Percentiles rank a stretch among this genome's conserved stretches.
phyloP scores from a whole-genome alignment of 2,797 vertebrate genomes.

The Tokudaia tokunoshimensis region DNA sequence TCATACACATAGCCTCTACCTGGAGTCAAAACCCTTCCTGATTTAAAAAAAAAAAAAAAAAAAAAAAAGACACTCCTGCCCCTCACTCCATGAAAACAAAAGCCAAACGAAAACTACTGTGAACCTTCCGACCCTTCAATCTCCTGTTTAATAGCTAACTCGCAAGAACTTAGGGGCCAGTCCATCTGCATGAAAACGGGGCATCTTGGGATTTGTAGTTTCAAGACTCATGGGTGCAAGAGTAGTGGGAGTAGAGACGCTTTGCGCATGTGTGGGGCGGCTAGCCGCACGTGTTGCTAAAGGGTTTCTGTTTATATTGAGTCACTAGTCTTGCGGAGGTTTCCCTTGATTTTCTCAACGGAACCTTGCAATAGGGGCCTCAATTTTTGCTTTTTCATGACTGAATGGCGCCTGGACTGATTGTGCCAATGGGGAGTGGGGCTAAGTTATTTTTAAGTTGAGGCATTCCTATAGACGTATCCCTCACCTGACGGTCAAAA shows the following conservation, averaged over 20 bases:
- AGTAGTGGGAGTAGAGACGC: not conserved
- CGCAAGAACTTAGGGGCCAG: not conserved
- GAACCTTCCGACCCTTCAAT: not conserved
- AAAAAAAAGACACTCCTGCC: not conserved
- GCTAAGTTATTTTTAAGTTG: not conserved
- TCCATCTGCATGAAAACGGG: not conserved
- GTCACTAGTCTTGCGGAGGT: not conserved
- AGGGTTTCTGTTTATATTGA: not conserved
- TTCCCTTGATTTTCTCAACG: not conserved
- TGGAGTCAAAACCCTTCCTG: not conserved
- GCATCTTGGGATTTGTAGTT: conserved; percentile 78
- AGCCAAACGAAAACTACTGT: not conserved
- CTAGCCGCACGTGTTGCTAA: not conserved
- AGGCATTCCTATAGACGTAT: not conserved
- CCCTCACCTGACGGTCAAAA: not conserved
- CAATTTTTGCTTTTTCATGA: conserved; percentile 35
- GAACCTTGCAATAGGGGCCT: not conserved
- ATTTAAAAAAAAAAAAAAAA: conserved; percentile 6
- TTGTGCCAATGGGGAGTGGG: not conserved
- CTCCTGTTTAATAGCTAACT: not conserved
- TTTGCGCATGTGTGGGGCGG: conserved; percentile 41
- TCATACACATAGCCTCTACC: not conserved
- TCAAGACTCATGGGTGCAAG: not conserved
- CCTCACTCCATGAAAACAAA: not conserved
- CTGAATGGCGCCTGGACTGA: not conserved